Conservation (phyloP, 1,140 invertebrate genomes). For the Heliconius himera region DNA sequence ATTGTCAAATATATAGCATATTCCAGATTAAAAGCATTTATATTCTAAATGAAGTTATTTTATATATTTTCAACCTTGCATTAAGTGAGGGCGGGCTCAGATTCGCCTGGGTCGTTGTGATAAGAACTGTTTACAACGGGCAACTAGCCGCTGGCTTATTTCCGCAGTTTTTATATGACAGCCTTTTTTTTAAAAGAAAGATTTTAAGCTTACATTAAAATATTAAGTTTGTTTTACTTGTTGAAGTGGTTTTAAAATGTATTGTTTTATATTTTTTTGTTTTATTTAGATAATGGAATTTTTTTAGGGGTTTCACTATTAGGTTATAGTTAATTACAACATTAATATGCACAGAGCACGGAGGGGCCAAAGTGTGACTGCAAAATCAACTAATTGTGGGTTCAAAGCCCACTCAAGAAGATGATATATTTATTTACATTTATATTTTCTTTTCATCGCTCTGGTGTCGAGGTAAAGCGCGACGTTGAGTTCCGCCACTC, state of each 20-base stretch:
- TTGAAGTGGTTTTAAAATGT: not conserved
- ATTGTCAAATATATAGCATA: not conserved
- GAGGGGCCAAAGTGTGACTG: no score
- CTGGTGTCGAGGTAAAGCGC: no score
- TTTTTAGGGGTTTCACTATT: not conserved
- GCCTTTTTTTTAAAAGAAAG: slow-evolving; percentile 10
- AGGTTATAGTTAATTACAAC: no score
- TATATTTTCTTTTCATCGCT: no score
- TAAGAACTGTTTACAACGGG: slow-evolving; percentile 55
- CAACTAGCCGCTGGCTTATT: slow-evolving; percentile 45
- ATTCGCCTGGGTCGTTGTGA: slow-evolving; percentile 48
- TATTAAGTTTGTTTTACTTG: not conserved
- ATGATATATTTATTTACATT: no score
- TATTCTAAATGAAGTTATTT: slow-evolving; percentile 9
- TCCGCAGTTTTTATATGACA: slow-evolving; percentile 49
- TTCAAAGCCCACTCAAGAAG: no score
- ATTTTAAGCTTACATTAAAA: slow-evolving; percentile 14
- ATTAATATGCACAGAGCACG: no score
- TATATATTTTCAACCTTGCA: slow-evolving; percentile 3
- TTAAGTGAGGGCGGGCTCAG: slow-evolving; percentile 32
- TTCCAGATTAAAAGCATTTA: not conserved
- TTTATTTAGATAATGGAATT: not conserved
- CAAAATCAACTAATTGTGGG: no score
- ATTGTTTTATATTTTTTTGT: not conserved
- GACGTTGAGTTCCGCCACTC: no score